These are phyloP conservation scores for Danaus plexippus DNA, from an alignment of 1,140 invertebrate genomes.

Conservation along the genomic window DNA sequence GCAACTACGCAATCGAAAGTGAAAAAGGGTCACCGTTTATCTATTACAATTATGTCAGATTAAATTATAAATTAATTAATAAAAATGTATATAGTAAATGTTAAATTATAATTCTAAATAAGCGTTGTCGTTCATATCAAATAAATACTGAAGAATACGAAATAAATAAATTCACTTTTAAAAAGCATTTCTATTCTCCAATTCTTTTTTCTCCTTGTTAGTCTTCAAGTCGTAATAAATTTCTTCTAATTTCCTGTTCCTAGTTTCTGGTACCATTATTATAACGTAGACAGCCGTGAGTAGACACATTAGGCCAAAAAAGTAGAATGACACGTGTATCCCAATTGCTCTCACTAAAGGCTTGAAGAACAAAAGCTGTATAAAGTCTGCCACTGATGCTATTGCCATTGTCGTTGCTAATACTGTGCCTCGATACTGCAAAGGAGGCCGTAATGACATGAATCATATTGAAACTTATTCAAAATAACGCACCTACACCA, in stretches of 20 bases:
- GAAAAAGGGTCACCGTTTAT: too few species aligned
- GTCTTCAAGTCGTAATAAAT: slow-evolving; percentile 41
- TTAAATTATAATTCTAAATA: too few species aligned
- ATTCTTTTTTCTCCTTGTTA: slow-evolving; percentile 6
- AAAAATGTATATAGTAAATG: too few species aligned
- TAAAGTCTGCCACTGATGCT: slow-evolving; percentile 37
- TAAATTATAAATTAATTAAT: too few species aligned
- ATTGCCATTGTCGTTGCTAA: slow-evolving; percentile 43
- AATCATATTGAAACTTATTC: slow-evolving; percentile 10
- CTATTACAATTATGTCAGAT: too few species aligned
- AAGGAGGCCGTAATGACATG: slow-evolving; percentile 7
- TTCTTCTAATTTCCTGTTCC: slow-evolving; percentile 37
- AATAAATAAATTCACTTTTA: too few species aligned
- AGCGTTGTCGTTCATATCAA: too few species aligned
- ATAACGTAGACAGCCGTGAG: slow-evolving; percentile 37
- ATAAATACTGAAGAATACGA: too few species aligned
- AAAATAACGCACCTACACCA: slow-evolving; percentile 1
- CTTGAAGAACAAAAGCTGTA: slow-evolving; percentile 55
- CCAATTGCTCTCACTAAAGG: slow-evolving; percentile 42
- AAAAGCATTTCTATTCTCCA: too few species aligned
- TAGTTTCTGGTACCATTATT: slow-evolving; percentile 50
- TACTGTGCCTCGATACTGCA: slow-evolving; percentile 55
- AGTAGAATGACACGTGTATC: slow-evolving; percentile 47
- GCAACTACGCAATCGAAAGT: too few species aligned
- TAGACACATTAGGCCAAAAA: slow-evolving; percentile 45